Base-by-base conservation (phyloP, 1,140 invertebrate species). In the Fopius arisanus region DNA sequence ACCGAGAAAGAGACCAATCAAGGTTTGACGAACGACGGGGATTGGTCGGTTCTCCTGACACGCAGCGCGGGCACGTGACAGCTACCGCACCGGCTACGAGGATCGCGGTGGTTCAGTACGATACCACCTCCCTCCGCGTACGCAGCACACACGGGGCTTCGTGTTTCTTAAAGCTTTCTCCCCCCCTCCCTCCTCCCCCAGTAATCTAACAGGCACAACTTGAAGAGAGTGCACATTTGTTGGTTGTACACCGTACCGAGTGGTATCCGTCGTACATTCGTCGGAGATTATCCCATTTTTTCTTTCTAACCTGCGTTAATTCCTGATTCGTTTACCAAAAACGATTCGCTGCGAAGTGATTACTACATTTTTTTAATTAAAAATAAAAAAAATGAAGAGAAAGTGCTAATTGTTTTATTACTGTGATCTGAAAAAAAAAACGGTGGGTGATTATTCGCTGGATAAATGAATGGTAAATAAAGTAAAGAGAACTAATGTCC, bases 11-110 rank as follows among this genome's bases (percentile, higher is more conserved):
- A 84, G 89, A 87, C 89, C 89, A 90, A 90, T 90, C 89, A 90
- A 90, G 89, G 89, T 89, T 89, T 90, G 90, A 88, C 87, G 87
- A 87, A 88, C 85, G 86, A 83, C 85, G 82, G 84, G 88, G 88
- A 89, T 90, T 90, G 89, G 88, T 88, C 86, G 75, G 80, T 70
- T 80, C 79, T 80, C 77, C 81, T 84, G 80, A 80, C 78, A 83
- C 81, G 81, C 81, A 83, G 82, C 79, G 80, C 84, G 84, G 84
- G 86, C 86, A 88, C 86, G 86, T 88, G 86, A 87, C 86, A 88
- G 85, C 85, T 87, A 86, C 84, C 85, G 85, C 85, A 85, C 83
- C 80, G 80, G 80, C 79, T 79, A 78, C 78, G 75, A 80, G 78
- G 77, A 82, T 79, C 82, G 82, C 83, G 84, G 84, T 80, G 80